Percentiles rank a stretch among this genome's conserved stretches.
These are phyloP conservation scores for Blennius ocellaris DNA, from an alignment of 2,113 vertebrate species.

Conservation along the genomic window DNA sequence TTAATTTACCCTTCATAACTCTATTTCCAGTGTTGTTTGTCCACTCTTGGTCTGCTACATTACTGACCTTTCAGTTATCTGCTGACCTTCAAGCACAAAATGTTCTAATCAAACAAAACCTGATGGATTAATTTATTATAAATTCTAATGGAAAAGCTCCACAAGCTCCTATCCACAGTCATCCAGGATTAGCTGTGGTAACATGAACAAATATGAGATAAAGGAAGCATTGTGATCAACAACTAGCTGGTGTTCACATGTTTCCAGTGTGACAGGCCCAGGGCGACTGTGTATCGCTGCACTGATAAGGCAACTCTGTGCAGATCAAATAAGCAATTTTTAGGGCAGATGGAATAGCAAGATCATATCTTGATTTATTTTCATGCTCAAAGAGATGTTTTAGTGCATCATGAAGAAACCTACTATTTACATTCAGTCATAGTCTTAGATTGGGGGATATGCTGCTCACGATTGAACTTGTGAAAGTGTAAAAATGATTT, in stretches of 20 bases:
- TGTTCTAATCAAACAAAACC: too few species aligned
- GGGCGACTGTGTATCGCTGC: conserved; percentile 37
- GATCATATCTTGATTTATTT: not conserved
- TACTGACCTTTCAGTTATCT: too few species aligned
- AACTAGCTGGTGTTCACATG: conserved; percentile 65
- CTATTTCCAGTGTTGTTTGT: too few species aligned
- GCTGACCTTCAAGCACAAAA: too few species aligned
- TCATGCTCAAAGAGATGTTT: not conserved
- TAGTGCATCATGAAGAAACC: not conserved
- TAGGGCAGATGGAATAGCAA: not conserved
- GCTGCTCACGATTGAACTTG: not conserved
- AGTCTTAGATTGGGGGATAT: not conserved
- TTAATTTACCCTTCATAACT: too few species aligned
- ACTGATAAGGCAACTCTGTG: not conserved
- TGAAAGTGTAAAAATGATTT: not conserved
- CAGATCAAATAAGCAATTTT: not conserved
- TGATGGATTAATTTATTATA: too few species aligned
- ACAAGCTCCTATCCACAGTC: not conserved
- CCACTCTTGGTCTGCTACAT: too few species aligned
- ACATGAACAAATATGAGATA: conserved; percentile 35
- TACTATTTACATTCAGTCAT: not conserved
- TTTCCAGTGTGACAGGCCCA: conserved; percentile 65
- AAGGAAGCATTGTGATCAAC: conserved; percentile 62
- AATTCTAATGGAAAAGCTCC: too few species aligned
- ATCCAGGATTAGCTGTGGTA: not conserved